Evolutionary conservation across 1,140 invertebrate genomes (phyloP), one percentile per base, ranked within the genome.

Genomic region (Drosophila funebris): DNA sequence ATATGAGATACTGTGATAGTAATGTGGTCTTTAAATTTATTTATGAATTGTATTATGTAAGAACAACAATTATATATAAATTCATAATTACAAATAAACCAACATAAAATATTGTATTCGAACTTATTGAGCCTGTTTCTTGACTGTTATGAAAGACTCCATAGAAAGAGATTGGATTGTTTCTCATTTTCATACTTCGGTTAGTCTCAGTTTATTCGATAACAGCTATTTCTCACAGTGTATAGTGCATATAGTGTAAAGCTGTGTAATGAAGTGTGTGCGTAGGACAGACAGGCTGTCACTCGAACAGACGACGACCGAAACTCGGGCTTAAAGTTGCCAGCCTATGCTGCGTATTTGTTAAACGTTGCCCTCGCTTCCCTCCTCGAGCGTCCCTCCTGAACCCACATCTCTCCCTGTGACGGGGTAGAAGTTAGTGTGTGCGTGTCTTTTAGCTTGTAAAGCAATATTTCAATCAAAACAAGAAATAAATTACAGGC

Each of bases 391-490:
- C 50, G 48, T 16, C 14, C 14, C 13, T 14, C 2, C 22, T n/a
- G 7, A n/a, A 33, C 3, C 14, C 48, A 14, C 18, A 18, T 33
- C 29, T 16, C 14, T 16, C 9, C 14, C 46, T 18, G 33, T 53
- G n/a, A 7, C 0, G 13, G 27, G 4, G 29, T 18, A 33, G 27
- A 6, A 46, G 22, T 60, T 31, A 64, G 58, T 78, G 62, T 74
- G 74, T 82, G 68, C 83, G 79, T 80, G 79, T 84, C 68, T 77
- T 83, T 87, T 79, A 83, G 84, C 83, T 79, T 88, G 83, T 88
- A 89, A 88, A 89, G 83, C 83, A 88, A 88, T 88, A 88, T 88
- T 88, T 88, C 83, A 88, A 88, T 88, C 83, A 88, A 89, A 88
- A 88, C 83, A 88, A 88, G 83, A 89, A 88, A 88, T 88, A 88